A percentile compares a stretch with the other conserved stretches of the same genome.
Evolutionary conservation across 1,140 invertebrate genomes (phyloP).

Genomic region (Dreissena rostriformis): DNA sequence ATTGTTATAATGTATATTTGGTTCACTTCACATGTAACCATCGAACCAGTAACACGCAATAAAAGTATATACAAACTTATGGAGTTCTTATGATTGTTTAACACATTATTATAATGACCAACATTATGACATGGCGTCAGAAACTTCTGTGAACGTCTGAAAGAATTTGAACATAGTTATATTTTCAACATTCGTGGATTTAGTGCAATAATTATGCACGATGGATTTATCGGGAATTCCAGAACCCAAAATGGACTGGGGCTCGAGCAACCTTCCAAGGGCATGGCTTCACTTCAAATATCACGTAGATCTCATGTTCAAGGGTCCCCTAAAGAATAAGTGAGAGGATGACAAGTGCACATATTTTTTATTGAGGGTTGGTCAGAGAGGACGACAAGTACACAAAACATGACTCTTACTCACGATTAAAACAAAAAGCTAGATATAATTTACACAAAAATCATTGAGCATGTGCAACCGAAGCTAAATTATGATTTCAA

Average conservation of each 20-base stretch:
- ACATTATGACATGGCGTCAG: too few species aligned
- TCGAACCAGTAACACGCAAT: too few species aligned
- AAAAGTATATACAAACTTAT: too few species aligned
- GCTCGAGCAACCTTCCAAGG: slow-evolving; percentile 5
- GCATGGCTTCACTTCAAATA: slow-evolving; percentile 1
- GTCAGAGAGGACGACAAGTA: slow-evolving; percentile 2
- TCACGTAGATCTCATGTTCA: slow-evolving; percentile 23
- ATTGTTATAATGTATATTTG: too few species aligned
- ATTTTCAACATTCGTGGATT: too few species aligned
- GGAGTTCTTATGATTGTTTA: too few species aligned
- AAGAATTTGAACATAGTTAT: too few species aligned
- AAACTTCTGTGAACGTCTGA: too few species aligned
- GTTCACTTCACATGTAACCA: too few species aligned
- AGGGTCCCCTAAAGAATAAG: slow-evolving; percentile 7
- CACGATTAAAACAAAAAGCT: neutral
- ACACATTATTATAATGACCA: too few species aligned
- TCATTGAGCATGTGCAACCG: neutral
- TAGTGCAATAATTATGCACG: neutral
- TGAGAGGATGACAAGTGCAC: neutral
- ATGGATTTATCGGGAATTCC: slow-evolving; percentile 18
- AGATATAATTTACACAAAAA: neutral
- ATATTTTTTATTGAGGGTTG: slow-evolving; percentile 12
- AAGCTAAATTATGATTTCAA: neutral
- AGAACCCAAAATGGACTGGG: slow-evolving; percentile 37
- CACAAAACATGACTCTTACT: neutral